Evolutionary conservation across 53 echinoderm and acorn worm genomes (phyloP), one percentile per base, ranked within the genome.

Genomic region (Hippasteria phrygiana): DNA sequence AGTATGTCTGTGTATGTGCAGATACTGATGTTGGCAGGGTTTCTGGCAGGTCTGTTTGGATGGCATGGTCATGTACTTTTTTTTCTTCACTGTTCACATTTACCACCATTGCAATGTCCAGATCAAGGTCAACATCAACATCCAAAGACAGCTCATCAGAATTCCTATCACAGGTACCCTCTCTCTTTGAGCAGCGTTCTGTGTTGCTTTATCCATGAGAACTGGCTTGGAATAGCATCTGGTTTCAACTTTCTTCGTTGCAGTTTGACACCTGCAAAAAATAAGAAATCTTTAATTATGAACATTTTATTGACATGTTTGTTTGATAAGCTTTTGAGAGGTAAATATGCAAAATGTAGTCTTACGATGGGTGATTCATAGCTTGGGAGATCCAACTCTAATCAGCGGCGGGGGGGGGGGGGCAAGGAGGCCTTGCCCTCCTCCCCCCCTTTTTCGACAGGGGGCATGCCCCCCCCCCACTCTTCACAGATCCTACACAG

Each of bases 211-310:
- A 28, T 66, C 67, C 67, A 66, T 31, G 67, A 28, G 33, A 66
- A 66, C 67, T 66, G 67, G 67, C 67, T 66, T 14, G 67, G 67
- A 32, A 66, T 28, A 66, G 67, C 67, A 66, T 26, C 33, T 66
- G 27, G 8, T 14, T 48, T 48, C 48, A 48, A 14, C 48, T 48
- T 48, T 10, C 48, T 10, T 48, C 14, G 8, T 14, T 48, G 8
- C 48, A 48, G 48, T 48, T 48, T 48, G 14, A 48, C 8, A 14
- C 48, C 48, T 48, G 34, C 66, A 22, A 66, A 66, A 28, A 7
- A 5, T n/a, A 55, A 55, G 55, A n/a, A 24, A 3, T n/a, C 18
- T n/a, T 18, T n/a, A 55, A 5, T 55, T 55, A 55, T 55, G 55
- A 24, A 55, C 55, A 55, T 3, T 55, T 55, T 55, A 55, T 55